Evolutionary conservation across 2,113 vertebrate species (phyloP), one percentile per base, ranked within the genome.

Genomic region (Azemiops feae): DNA sequence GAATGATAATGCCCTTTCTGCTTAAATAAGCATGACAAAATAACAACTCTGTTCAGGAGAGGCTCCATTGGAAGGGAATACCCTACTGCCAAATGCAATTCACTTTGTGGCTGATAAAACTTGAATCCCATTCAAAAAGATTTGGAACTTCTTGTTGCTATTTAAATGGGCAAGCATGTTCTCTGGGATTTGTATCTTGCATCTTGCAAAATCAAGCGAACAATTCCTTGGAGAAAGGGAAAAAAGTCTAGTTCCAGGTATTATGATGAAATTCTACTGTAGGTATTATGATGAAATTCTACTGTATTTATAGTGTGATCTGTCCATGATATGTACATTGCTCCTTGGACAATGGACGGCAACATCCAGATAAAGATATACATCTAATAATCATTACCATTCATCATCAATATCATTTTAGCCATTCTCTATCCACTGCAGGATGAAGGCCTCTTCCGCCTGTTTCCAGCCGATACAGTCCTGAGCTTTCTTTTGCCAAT

Each of bases 1-100:
- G 94, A 96, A 34, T 93, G 30, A 95, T 89, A 95, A 96, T 96
- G 95, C 94, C 95, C 94, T 95, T 94, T 96, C 92, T 94, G 94
- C 93, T 95, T 97, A 95, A 96, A 87, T 92, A 94, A 93, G 94
- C 43, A 0, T 87, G 93, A 92, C 94, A 91, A 91, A n/a, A 0
- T 92, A 95, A 95, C 94, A 55, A 93, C 91, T 96, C 94, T 91
- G 69, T 95, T 95, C 85, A 22, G 93, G 88, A 47, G 91, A 88
- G 95, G 47, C 43, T 11, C 91, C 53, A 20, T 18, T 30, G 91
- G 39, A 92, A 55, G 58, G 74, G 85, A 94, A 54, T 92, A 89
- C 93, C 92, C 93, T 87, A 74, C 93, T 95, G 92, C 14, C 0
- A 96, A 94, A 94, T 64, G 91, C 27, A 6, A 60, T 52, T 95